Evolutionary conservation across 2,797 vertebrate genomes (phyloP), one percentile per base, ranked within the genome.

Genomic region (Brachymystax lenok): DNA sequence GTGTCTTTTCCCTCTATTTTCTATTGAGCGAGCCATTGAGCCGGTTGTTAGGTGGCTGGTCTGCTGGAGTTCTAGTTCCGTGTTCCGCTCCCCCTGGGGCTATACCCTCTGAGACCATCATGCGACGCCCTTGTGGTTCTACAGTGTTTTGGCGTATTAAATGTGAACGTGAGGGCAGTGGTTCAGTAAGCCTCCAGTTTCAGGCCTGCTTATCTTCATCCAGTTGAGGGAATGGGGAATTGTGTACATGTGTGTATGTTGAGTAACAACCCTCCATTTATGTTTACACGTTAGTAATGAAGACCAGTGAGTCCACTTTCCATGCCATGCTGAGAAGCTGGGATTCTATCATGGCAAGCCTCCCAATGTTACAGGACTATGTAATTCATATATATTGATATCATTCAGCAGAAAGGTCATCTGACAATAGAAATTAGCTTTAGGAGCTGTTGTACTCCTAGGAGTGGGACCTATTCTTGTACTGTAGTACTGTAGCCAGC

Each of bases 71-170:
- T 59, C 56, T 59, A 59, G 56, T 21, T 67, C 64, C 6, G 7
- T 33, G 64, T 30, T 30, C 28, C 5, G 16, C 28, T 67, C 64
- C 27, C 14, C 16, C 64, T 74, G 59, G 21, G 59, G n/a, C 59
- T 24, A 7, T 24, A 21, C 10, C 59, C 77, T 79, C 67, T 67
- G 61, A 63, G 74, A 75, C 68, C 70, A 54, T 77, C 56, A 59
- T 59, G 17, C 3, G 56, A 59, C 5, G 7, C 5, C 56, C 56
- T 24, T 63, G n/a, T 63, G 59, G 59, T 24, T 63, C 59, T 10
- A 63, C 21, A 10, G 21, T 63, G 21, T 59, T 75, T 77, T 74
- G 51, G 70, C 54, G 71, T 77, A 81, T 79, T 72, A 73, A 77
- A 82, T 27, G 30, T 46, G 35, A 64, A 67, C 24, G 35, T 30